phyloP scores from a whole-genome alignment of 2,888 invertebrate species.

The Drosophila kuntzei region DNA sequence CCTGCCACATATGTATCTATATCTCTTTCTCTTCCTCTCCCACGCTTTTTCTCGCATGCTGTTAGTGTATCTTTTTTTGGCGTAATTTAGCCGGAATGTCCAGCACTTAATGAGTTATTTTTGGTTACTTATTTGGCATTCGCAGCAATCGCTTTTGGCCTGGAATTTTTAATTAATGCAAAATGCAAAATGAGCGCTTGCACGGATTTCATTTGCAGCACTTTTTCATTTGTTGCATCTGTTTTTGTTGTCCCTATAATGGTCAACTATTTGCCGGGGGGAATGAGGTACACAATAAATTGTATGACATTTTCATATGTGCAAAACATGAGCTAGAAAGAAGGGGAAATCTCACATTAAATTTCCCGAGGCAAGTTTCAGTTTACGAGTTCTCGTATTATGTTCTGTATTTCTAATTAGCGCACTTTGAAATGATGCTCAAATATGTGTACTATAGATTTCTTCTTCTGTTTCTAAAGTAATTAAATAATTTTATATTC shows the following conservation, averaged over 20 bases:
- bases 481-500: background rate
- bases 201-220: conserved; percentile 50
- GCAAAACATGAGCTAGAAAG: conserved; percentile 21
- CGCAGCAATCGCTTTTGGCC: conserved; percentile 62
- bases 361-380: conserved; percentile 36
- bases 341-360: background rate
- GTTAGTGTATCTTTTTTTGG: conserved; percentile 25
- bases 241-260: conserved; percentile 23
- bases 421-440: conserved; percentile 1
- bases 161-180: conserved; percentile 82
- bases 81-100: conserved; percentile 76
- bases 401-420: conserved; percentile 56
- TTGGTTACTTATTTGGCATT: conserved; percentile 61
- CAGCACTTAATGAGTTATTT: conserved; percentile 83
- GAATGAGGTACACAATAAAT: conserved; percentile 54
- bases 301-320: conserved; percentile 61
- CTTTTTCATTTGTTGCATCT: conserved; percentile 44
- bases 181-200: conserved; percentile 58
- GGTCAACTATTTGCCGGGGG: conserved; percentile 48
- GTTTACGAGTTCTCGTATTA: conserved; percentile 13
- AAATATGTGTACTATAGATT: conserved; percentile 1
- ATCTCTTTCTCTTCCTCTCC: background rate
- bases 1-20: conserved; percentile 36
- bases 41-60: conserved; percentile 1
- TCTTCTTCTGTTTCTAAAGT: too few species aligned